Base-by-base conservation (phyloP, 2,888 invertebrate species). In the Microplitis deprimator region DNA sequence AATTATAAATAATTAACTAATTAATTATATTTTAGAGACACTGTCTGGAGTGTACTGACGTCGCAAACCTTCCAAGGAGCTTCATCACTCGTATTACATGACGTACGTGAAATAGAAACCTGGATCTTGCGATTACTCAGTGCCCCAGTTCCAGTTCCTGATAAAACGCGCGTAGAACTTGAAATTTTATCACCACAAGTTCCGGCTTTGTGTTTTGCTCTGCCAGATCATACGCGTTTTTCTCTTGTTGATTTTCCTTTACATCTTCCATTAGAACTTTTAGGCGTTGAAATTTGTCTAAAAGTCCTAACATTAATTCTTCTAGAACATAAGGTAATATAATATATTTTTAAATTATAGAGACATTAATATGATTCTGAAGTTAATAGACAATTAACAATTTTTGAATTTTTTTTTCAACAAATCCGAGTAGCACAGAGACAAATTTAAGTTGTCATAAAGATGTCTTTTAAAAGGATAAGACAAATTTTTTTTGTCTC, bases 211-310 rank as follows among this genome's bases (percentile, higher is more conserved):
- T 92, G 97, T 80, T 99, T 99, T 91, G 98, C 98, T 67, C 91
- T 98, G 83, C 98, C 98, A 13, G 99, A 99, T 91, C 98, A 99
- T 89, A 99, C 99, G 20, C 92, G 99, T 83, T 99, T 99, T 91
- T 94, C 97, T 62, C 92, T 99, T 83, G 96, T 99, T 41, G 99
- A 99, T 91, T 99, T 99, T 90, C 99, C 99, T 0, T 92, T 99
- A 77, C 99, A 99, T 91, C 92, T 99, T 86, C 99, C 99, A 29
- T 91, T 99, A 85, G 99, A 99, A 90, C 92, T 99, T 78, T 93
- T 99, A 80, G 99, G 99, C 81, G 97, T 99, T 38, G 99, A 99
- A 86, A 97, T 97, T 50, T 99, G 99, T 90, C 93, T 99, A 77
- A 97, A 97, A 91, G 98, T 99, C 29, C 92, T 99, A 82, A 97